phyloP scores from a whole-genome alignment of 2,797 vertebrate species.

The Zalophus californianus region DNA sequence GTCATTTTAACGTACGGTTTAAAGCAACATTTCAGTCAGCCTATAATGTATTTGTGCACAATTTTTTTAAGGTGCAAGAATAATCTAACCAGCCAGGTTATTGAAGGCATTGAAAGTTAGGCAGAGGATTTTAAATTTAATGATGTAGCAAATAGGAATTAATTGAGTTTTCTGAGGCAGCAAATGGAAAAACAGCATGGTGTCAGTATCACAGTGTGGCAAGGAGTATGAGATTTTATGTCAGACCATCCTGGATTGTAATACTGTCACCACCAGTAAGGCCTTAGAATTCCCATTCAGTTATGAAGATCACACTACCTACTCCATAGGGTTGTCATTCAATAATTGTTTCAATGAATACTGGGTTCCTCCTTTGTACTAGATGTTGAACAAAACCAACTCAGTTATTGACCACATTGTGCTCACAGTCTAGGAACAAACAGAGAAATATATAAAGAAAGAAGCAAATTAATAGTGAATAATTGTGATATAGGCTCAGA shows the following conservation, averaged over 20 bases:
- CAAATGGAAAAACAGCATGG: slow-evolving; percentile 53
- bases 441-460: not conserved
- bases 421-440: not conserved
- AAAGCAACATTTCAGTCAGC: slow-evolving; percentile 34
- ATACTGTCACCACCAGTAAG: not conserved
- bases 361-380: not conserved
- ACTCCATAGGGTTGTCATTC: not conserved
- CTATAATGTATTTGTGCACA: not conserved
- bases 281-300: not conserved
- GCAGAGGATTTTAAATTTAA: slow-evolving; percentile 63
- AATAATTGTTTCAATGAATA: not conserved
- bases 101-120: slow-evolving; percentile 24
- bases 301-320: not conserved
- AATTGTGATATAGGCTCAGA: not conserved
- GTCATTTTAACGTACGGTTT: not conserved
- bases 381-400: not conserved
- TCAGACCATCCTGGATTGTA: not conserved
- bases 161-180: slow-evolving; percentile 63
- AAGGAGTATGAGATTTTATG: not conserved
- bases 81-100: slow-evolving; percentile 5
- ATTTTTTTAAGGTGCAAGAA: not conserved
- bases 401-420: not conserved
- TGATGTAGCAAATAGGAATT: slow-evolving; percentile 65
- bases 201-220: not conserved
- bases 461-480: not conserved